Percentiles rank a stretch among this genome's conserved stretches.
Conservation (phyloP, 2,888 invertebrate species). For the Ischnura elegans region DNA sequence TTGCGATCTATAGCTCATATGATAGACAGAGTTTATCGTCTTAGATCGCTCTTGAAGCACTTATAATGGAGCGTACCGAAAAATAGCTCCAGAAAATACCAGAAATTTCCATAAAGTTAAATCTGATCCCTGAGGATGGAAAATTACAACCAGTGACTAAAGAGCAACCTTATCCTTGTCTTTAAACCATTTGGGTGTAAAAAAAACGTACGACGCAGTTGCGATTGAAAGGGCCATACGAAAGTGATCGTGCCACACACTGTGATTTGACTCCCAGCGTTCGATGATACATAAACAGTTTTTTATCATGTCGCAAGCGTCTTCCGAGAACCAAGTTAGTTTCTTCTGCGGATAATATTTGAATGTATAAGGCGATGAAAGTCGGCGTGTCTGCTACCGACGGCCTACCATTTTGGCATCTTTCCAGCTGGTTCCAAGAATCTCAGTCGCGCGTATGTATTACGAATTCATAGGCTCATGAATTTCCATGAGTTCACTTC, state of each 20-base stretch:
- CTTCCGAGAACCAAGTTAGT: neutral
- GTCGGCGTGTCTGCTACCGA: neutral
- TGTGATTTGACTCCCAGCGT: neutral
- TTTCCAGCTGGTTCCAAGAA: conserved; percentile 21
- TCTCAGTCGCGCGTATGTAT: neutral
- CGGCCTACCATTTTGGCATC: neutral
- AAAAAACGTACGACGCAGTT: too few species aligned
- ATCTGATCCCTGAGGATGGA: neutral
- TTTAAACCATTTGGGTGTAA: too few species aligned
- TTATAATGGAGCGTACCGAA: too few species aligned
- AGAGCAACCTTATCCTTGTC: too few species aligned
- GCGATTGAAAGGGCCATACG: neutral
- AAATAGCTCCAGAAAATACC: too few species aligned
- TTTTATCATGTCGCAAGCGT: neutral
- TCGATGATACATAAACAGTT: neutral
- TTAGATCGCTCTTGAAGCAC: too few species aligned
- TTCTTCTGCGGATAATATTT: neutral
- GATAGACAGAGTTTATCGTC: too few species aligned
- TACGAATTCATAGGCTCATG: conserved; percentile 3
- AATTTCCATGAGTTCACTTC: neutral
- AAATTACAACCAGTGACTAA: too few species aligned
- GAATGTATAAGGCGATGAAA: conserved; percentile 34
- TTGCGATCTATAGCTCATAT: too few species aligned
- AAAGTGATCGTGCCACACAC: neutral
- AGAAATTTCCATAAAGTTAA: neutral